phyloP scores from a whole-genome alignment of 2,888 invertebrate species.

The Melieria picta region DNA sequence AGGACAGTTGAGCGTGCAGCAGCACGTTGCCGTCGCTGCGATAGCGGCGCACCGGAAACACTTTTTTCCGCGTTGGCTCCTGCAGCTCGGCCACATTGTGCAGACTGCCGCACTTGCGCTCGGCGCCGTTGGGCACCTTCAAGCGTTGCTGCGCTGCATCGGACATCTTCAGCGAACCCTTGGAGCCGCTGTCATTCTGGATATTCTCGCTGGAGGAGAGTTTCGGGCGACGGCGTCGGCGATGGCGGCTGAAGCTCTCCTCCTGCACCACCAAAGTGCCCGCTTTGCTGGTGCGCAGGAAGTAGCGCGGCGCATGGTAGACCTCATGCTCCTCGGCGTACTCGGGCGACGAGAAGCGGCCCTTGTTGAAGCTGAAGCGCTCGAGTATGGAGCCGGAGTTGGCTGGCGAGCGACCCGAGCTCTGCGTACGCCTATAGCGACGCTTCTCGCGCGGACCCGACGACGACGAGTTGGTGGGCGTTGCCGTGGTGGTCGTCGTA shows the following conservation, averaged over 20 bases:
- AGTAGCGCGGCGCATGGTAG: conserved; percentile 62
- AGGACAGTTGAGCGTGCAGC: conserved; percentile 35
- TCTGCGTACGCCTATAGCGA: conserved; percentile 60
- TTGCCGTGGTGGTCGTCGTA: conserved; percentile 38
- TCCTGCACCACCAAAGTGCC: conserved; percentile 69
- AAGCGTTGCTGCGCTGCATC: conserved; percentile 21
- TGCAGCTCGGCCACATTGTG: conserved; percentile 24
- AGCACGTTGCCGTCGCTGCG: conserved; percentile 47
- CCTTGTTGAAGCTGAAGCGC: conserved; percentile 61
- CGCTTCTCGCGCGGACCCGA: conserved; percentile 58
- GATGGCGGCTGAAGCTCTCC: conserved; percentile 63
- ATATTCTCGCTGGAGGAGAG: conserved; percentile 54
- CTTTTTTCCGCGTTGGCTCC: conserved; percentile 34
- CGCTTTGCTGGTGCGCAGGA: conserved; percentile 68
- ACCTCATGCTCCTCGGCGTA: conserved; percentile 50
- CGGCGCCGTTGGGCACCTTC: not conserved
- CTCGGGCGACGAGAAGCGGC: conserved; percentile 62
- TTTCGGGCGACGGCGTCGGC: conserved; percentile 51
- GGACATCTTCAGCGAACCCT: conserved; percentile 34
- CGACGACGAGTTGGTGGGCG: conserved; percentile 51
- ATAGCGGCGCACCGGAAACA: conserved; percentile 42
- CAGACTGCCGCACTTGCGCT: conserved; percentile 24
- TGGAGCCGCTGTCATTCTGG: conserved; percentile 42
- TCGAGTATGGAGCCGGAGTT: conserved; percentile 61
- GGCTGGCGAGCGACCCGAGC: conserved; percentile 48